phyloP scores from a whole-genome alignment of 2,888 invertebrate genomes.

The Sarcophaga carnaria region DNA sequence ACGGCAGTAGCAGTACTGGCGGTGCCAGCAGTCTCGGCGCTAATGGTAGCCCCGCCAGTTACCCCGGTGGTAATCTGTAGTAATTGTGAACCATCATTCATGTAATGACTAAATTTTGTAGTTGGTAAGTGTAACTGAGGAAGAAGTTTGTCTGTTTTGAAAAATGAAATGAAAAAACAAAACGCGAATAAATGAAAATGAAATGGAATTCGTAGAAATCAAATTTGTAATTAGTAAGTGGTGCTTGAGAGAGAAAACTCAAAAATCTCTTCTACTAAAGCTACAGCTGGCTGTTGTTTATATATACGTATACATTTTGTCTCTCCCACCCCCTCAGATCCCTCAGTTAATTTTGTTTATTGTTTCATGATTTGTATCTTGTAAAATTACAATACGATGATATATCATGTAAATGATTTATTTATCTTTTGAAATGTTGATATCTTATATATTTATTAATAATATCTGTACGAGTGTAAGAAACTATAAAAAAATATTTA shows the following conservation, averaged over 20 bases:
- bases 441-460: not conserved
- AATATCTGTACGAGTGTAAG: not conserved
- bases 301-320: slow-evolving; percentile 56
- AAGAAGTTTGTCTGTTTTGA: slow-evolving; percentile 3
- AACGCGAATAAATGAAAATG: slow-evolving; percentile 22
- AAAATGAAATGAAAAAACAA: not conserved
- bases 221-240: slow-evolving; percentile 59
- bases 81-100: slow-evolving; percentile 33
- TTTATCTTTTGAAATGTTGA: slow-evolving; percentile 50
- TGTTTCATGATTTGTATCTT: slow-evolving; percentile 41
- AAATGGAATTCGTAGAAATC: slow-evolving; percentile 35
- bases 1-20: slow-evolving; percentile 48
- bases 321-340: not conserved
- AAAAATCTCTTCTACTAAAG: slow-evolving; percentile 60
- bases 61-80: slow-evolving; percentile 64
- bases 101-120: slow-evolving; percentile 38
- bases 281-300: slow-evolving; percentile 69
- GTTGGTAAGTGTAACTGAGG: slow-evolving; percentile 29
- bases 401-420: slow-evolving; percentile 32
- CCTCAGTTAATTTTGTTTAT: slow-evolving; percentile 7
- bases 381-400: slow-evolving; percentile 12
- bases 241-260: slow-evolving; percentile 63
- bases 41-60: slow-evolving; percentile 51
- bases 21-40: not conserved
- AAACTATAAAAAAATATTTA: slow-evolving; percentile 7